A percentile compares a stretch with the other conserved stretches of the same genome.
phyloP scores from a whole-genome alignment of 2,888 invertebrate species.

The Choreutis nemorana region DNA sequence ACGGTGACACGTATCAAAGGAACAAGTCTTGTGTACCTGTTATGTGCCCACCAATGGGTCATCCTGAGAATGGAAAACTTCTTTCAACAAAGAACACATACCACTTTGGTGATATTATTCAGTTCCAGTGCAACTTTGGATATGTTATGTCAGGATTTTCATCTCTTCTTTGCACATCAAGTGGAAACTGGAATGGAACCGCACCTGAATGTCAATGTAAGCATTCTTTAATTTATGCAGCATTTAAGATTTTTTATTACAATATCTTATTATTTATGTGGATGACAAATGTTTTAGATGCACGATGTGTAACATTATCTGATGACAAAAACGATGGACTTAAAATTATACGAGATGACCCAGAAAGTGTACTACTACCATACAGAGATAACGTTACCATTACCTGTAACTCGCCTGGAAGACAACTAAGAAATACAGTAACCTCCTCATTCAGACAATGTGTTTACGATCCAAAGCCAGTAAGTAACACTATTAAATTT shows the following conservation, averaged over 20 bases:
- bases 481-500: constrained; percentile 24
- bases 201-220: constrained; percentile 93
- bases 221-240: constrained; percentile 23
- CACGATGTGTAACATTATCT: constrained; percentile 87
- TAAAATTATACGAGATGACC: constrained; percentile 78
- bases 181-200: constrained; percentile 93
- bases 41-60: constrained; percentile 80
- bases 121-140: constrained; percentile 94
- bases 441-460: constrained; percentile 91
- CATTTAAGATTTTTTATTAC: constrained; percentile 5
- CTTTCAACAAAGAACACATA: constrained; percentile 82
- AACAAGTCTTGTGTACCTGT: constrained; percentile 96
- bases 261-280: constrained; percentile 2
- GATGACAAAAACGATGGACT: constrained; percentile 90
- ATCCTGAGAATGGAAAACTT: constrained; percentile 87
- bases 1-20: constrained; percentile 87
- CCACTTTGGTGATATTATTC: constrained; percentile 89
- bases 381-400: constrained; percentile 92
- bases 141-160: constrained; percentile 91
- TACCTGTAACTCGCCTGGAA: constrained; percentile 79
- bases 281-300: constrained; percentile 67
- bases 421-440: constrained; percentile 80
- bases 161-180: constrained; percentile 85
- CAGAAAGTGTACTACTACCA: constrained; percentile 84
- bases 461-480: constrained; percentile 92